These are phyloP conservation scores for Rhynchopsitta pachyrhyncha DNA, from an alignment of 2,113 vertebrate species.

Conservation along the genomic window DNA sequence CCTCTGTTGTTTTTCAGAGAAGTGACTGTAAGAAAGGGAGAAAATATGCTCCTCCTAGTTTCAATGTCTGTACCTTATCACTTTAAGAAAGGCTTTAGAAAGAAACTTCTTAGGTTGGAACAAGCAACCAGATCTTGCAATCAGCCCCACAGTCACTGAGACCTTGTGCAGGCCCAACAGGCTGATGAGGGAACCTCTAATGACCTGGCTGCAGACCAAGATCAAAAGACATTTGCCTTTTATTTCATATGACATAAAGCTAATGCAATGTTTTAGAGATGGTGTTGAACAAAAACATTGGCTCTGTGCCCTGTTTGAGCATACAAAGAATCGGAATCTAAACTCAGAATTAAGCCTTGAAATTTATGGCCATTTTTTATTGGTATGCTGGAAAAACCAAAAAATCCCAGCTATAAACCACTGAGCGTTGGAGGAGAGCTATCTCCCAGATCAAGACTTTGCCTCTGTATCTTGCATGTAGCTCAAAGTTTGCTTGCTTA, in stretches of 20 bases:
- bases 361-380: neutral
- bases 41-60: neutral
- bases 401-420: constrained; percentile 11
- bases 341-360: constrained; percentile 2
- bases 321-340: neutral
- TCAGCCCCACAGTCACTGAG: neutral
- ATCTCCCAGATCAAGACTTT: constrained; percentile 24
- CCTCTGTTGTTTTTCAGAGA: neutral
- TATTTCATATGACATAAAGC: neutral
- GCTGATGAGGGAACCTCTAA: neutral
- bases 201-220: neutral
- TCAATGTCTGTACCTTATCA: neutral
- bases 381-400: neutral
- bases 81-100: neutral
- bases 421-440: neutral
- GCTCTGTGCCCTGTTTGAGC: neutral
- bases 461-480: neutral
- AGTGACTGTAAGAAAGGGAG: neutral
- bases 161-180: neutral
- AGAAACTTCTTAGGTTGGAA: neutral
- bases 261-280: neutral
- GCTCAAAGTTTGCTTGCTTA: neutral
- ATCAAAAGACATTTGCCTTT: neutral
- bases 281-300: neutral
- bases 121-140: neutral